A percentile compares a stretch with the other conserved stretches of the same genome.
These are phyloP conservation scores for Leptodactylus fallax DNA, from an alignment of 2,797 vertebrate genomes.

Conservation along the genomic window DNA sequence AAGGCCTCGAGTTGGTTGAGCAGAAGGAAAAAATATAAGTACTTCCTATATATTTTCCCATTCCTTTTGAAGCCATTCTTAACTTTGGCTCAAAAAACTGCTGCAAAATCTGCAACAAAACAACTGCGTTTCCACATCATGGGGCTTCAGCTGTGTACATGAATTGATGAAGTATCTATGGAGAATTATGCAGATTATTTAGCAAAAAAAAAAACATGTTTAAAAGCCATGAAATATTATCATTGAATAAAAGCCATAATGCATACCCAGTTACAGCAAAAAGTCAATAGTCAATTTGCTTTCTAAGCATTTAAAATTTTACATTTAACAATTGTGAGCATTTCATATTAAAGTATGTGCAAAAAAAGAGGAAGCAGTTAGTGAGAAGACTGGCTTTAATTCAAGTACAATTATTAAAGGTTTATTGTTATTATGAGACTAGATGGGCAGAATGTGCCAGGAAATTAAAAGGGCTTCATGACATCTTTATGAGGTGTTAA, in stretches of 20 bases:
- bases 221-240: too few species aligned
- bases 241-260: neutral
- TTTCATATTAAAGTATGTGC: slow-evolving; percentile 32
- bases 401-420: slow-evolving; percentile 42
- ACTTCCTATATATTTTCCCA: too few species aligned
- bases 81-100: too few species aligned
- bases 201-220: too few species aligned
- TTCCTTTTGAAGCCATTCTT: too few species aligned
- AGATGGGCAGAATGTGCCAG: slow-evolving; percentile 45
- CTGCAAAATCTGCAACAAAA: too few species aligned
- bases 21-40: too few species aligned
- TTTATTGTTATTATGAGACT: slow-evolving; percentile 58
- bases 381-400: slow-evolving; percentile 54
- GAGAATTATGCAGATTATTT: too few species aligned
- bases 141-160: too few species aligned
- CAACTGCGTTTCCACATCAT: too few species aligned
- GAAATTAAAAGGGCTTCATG: slow-evolving; percentile 63
- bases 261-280: neutral
- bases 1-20: too few species aligned
- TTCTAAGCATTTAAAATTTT: neutral
- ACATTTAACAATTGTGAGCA: slow-evolving; percentile 33
- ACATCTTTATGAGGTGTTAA: slow-evolving; percentile 64
- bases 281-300: neutral
- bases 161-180: too few species aligned
- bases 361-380: slow-evolving; percentile 44